These are phyloP conservation scores for Hartigia nigra DNA, from an alignment of 2,888 invertebrate species.

Conservation along the genomic window DNA sequence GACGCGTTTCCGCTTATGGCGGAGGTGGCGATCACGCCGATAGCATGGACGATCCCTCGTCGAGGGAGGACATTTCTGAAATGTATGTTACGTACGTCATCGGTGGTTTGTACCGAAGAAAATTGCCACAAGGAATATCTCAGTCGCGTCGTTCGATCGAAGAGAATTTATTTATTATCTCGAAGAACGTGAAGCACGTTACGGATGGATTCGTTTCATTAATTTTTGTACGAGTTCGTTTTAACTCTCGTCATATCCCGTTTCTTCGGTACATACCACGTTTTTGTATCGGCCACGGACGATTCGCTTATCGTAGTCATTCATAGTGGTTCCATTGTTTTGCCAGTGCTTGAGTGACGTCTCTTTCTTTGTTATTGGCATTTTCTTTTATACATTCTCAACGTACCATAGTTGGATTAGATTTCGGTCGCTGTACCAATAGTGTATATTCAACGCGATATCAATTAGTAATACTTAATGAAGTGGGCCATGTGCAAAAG, in stretches of 20 bases:
- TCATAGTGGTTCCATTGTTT: neutral
- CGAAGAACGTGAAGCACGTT: neutral
- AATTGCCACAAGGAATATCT: neutral
- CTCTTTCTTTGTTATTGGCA: neutral
- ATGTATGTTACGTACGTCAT: conserved; percentile 49
- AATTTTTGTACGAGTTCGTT: neutral
- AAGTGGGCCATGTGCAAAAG: neutral
- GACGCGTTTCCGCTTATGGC: conserved; percentile 58
- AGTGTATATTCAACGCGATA: neutral
- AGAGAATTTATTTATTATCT: neutral
- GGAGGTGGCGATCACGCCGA: conserved; percentile 57
- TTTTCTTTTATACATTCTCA: neutral
- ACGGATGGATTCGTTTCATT: neutral
- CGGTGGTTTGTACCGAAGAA: neutral
- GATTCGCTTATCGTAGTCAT: neutral
- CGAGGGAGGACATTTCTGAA: conserved; percentile 63
- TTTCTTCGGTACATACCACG: neutral
- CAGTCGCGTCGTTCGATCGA: neutral
- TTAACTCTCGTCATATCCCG: neutral
- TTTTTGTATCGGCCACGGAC: neutral
- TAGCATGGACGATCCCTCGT: conserved; percentile 61
- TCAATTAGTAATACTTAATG: neutral
- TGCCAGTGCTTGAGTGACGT: neutral
- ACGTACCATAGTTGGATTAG: neutral
- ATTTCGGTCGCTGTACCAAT: neutral